Percentiles rank a stretch among this genome's conserved stretches.
These are phyloP conservation scores for Erpetoichthys calabaricus DNA, from an alignment of 2,797 vertebrate genomes.

Conservation along the genomic window DNA sequence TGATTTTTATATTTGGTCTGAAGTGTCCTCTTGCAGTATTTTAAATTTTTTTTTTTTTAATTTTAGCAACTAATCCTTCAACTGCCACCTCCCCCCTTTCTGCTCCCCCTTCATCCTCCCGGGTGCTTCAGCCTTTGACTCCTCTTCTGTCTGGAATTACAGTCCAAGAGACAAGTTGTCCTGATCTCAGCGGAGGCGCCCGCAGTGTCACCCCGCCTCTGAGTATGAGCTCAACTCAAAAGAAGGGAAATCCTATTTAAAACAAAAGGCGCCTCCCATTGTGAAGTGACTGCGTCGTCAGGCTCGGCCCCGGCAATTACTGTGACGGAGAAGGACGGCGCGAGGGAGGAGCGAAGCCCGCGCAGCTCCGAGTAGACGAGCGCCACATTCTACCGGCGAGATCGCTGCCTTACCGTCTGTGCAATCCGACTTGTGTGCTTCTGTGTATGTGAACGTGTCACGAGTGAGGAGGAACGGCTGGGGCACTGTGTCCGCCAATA, in stretches of 20 bases:
- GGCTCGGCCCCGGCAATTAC: neutral
- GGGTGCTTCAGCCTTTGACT: no score
- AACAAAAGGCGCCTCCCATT: neutral
- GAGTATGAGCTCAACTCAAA: no score
- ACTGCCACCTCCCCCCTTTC: no score
- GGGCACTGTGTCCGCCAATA: no score
- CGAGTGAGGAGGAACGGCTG: neutral
- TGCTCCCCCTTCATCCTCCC: no score
- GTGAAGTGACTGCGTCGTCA: neutral
- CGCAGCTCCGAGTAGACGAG: conserved; percentile 1
- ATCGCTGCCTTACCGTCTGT: neutral
- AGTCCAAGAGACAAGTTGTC: neutral
- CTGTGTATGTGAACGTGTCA: neutral
- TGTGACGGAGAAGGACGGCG: neutral
- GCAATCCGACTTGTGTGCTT: neutral
- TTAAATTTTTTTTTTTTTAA: no score
- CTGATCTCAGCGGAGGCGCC: neutral
- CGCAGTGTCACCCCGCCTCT: neutral
- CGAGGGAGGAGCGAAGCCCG: neutral
- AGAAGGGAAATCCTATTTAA: neutral
- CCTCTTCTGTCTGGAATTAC: neutral
- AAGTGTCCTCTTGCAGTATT: no score
- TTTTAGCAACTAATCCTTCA: no score
- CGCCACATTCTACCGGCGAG: neutral
- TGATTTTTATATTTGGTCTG: no score